Conservation (phyloP, 1,140 invertebrate genomes). For the Aricia agestis region DNA sequence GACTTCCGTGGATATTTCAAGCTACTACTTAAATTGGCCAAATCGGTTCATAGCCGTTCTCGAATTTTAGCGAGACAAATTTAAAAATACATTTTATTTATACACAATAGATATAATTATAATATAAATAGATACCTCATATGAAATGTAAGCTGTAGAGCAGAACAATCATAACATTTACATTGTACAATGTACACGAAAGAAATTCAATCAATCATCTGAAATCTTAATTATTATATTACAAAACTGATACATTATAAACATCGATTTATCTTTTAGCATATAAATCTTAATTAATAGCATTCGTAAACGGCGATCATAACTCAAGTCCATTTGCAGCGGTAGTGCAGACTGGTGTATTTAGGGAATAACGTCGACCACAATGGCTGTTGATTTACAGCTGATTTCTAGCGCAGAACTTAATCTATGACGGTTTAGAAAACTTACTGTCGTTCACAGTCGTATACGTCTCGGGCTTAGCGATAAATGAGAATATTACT, state of each 20-base stretch:
- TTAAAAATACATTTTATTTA: too few species aligned
- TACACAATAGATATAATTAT: too few species aligned
- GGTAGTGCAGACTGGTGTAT: constrained; percentile 22
- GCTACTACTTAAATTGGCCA: too few species aligned
- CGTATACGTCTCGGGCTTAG: not conserved
- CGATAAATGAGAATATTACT: constrained; percentile 5
- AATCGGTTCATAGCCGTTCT: too few species aligned
- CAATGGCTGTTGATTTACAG: constrained; percentile 26
- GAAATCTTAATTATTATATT: not conserved
- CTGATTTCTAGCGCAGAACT: constrained; percentile 21
- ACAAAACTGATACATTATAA: not conserved
- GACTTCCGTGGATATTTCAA: too few species aligned
- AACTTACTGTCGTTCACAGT: not conserved
- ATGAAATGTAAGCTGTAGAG: not conserved
- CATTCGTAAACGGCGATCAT: constrained; percentile 26
- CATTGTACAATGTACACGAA: not conserved
- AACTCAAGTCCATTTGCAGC: constrained; percentile 28
- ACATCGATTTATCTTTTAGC: constrained; percentile 20
- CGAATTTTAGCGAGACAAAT: too few species aligned
- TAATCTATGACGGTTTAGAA: constrained; percentile 19
- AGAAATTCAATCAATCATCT: not conserved
- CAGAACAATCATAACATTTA: not conserved
- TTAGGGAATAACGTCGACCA: constrained; percentile 21
- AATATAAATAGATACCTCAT: too few species aligned
- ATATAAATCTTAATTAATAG: constrained; percentile 32